Conservation (phyloP, 2,113 vertebrate genomes). For the Eulemur macaco region DNA sequence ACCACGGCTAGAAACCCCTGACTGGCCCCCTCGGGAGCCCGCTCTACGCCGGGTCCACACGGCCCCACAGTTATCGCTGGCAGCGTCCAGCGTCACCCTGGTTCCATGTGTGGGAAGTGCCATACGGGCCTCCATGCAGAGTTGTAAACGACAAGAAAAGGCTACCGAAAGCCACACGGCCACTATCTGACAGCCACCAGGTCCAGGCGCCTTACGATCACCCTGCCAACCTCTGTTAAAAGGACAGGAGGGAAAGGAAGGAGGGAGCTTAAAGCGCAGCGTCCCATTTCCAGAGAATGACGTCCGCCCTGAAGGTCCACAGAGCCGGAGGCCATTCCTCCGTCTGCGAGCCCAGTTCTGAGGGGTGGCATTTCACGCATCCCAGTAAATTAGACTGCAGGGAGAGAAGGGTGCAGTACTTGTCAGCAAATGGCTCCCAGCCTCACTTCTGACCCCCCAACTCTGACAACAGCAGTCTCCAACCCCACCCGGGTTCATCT, state of each 20-base stretch:
- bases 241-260: not conserved
- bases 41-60: not conserved
- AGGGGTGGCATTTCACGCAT: not conserved
- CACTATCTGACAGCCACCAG: not conserved
- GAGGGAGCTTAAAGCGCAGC: not conserved
- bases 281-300: not conserved
- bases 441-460: not conserved
- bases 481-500: not conserved
- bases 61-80: not conserved
- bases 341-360: not conserved
- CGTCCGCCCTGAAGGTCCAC: not conserved
- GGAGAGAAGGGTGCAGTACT: not conserved
- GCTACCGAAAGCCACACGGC: accelerated
- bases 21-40: not conserved
- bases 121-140: accelerated
- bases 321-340: not conserved
- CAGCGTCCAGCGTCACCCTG: not conserved
- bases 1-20: not conserved
- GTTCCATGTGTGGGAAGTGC: not conserved
- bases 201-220: not conserved
- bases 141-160: not conserved
- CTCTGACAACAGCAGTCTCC: not conserved
- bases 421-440: not conserved
- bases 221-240: not conserved
- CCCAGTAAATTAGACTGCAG: not conserved